Percentiles rank a stretch among this genome's conserved stretches.
Evolutionary conservation across 2,113 vertebrate genomes (phyloP).

Genomic region (Spilogale gracilis): DNA sequence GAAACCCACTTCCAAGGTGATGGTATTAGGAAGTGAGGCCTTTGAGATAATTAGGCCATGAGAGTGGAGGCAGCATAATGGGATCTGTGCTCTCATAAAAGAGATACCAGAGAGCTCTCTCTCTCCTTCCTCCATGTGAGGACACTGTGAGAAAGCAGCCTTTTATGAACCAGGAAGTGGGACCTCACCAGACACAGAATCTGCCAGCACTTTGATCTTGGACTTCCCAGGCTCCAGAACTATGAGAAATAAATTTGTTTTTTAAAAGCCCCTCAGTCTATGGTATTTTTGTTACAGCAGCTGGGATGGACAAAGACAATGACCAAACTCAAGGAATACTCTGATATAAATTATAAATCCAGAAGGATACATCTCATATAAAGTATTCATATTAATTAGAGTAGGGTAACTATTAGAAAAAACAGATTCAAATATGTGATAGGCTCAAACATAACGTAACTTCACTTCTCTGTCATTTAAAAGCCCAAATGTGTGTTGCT

Average conservation of each 20-base stretch:
- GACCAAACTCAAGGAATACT: slow-evolving; percentile 10
- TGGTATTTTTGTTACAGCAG: neutral
- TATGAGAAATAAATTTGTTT: neutral
- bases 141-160: neutral
- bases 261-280: neutral
- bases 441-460: neutral
- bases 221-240: neutral
- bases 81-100: neutral
- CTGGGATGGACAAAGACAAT: neutral
- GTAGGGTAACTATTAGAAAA: neutral
- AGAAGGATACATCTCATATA: neutral
- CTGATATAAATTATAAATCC: slow-evolving; percentile 50
- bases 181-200: neutral
- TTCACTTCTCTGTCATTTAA: slow-evolving; percentile 6
- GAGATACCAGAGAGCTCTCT: neutral
- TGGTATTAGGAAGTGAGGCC: neutral
- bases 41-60: neutral
- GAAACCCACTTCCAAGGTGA: neutral
- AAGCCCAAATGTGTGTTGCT: neutral
- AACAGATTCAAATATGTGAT: neutral
- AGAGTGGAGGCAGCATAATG: neutral
- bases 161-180: neutral
- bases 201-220: neutral
- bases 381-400: neutral
- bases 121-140: neutral